Percentiles rank a stretch among this genome's conserved stretches.
Conservation (phyloP, 1,140 invertebrate genomes). For the Amphibalanus amphitrite region DNA sequence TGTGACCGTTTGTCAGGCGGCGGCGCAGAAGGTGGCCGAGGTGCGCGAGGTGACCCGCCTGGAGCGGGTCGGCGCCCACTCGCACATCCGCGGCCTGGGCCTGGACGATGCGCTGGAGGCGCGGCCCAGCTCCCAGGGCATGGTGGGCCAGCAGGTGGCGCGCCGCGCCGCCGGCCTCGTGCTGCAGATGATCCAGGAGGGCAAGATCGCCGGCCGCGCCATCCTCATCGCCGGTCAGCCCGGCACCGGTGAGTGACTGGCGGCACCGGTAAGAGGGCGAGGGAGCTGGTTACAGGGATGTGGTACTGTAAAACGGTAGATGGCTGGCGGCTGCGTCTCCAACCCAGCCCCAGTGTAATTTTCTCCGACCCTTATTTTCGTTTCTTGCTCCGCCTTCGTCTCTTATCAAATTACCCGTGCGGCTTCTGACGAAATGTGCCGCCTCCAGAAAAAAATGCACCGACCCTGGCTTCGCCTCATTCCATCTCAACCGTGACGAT, state of each 20-base stretch:
- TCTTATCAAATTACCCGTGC: too few relatives aligned
- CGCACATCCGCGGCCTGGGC: conserved; percentile 92
- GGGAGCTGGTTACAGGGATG: too few relatives aligned
- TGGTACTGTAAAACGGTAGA: too few relatives aligned
- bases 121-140: conserved; percentile 64
- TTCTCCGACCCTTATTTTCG: too few relatives aligned
- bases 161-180: conserved; percentile 85
- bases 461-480: too few relatives aligned
- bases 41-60: conserved; percentile 84
- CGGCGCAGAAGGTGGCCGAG: conserved; percentile 30
- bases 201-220: conserved; percentile 93
- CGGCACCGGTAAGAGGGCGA: too few relatives aligned
- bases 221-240: conserved; percentile 90
- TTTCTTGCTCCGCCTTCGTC: too few relatives aligned
- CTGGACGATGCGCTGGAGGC: conserved; percentile 86
- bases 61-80: conserved; percentile 94
- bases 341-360: too few relatives aligned
- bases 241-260: conserved; percentile 40
- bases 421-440: too few relatives aligned
- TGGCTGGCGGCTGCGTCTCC: too few relatives aligned
- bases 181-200: conserved; percentile 95
- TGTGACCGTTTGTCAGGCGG: background rate
- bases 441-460: too few relatives aligned
- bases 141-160: conserved; percentile 91
- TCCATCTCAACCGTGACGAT: too few relatives aligned